These are phyloP conservation scores for Arnoldichthys spilopterus DNA, from an alignment of 2,797 vertebrate species.

Conservation along the genomic window DNA sequence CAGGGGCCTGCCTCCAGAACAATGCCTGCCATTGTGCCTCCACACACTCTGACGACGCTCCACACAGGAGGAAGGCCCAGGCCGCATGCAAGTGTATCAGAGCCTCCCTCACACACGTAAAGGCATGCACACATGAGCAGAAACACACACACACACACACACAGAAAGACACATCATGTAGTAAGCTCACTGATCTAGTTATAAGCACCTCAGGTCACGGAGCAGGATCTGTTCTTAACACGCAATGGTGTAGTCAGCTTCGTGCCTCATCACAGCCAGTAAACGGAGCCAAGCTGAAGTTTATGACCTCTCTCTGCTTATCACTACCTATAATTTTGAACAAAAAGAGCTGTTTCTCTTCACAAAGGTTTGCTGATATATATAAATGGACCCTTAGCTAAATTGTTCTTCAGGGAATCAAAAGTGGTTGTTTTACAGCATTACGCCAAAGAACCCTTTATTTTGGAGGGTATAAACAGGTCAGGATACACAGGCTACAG, in stretches of 20 bases:
- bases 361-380: neutral
- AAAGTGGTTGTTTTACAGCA: too few relatives aligned
- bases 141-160: conserved; percentile 22
- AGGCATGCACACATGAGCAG: neutral
- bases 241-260: conserved; percentile 1
- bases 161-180: conserved; percentile 52
- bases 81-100: conserved; percentile 58
- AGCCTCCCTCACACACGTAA: conserved; percentile 53
- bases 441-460: too few relatives aligned
- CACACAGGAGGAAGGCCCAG: conserved; percentile 77
- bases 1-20: conserved; percentile 86
- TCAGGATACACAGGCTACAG: too few relatives aligned
- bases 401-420: too few relatives aligned
- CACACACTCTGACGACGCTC: conserved; percentile 75
- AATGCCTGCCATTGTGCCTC: conserved; percentile 89
- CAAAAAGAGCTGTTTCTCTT: neutral
- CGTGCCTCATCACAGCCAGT: conserved; percentile 10
- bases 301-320: neutral
- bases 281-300: conserved; percentile 15
- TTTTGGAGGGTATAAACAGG: too few relatives aligned
- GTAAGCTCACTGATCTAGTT: conserved; percentile 32
- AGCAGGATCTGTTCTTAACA: conserved; percentile 34
- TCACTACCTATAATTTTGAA: neutral
- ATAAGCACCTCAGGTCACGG: conserved; percentile 41
- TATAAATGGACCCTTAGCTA: too few relatives aligned